phyloP scores from a whole-genome alignment of 2,888 invertebrate species.

The Zonitis immaculata region DNA sequence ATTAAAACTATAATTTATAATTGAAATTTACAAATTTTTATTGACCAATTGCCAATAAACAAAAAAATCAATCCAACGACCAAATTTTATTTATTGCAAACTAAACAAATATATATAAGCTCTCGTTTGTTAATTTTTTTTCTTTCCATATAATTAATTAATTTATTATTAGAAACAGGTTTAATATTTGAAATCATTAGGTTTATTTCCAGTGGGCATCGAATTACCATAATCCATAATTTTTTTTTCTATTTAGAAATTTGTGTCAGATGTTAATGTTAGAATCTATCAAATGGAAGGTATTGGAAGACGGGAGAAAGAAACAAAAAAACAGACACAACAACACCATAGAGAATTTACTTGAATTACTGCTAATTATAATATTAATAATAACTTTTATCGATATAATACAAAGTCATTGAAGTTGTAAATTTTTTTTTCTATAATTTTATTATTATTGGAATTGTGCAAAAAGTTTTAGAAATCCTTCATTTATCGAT shows the following conservation, averaged over 20 bases:
- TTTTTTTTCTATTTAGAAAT: constrained; percentile 12
- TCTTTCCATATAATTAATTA: neutral
- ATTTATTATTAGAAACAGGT: constrained; percentile 11
- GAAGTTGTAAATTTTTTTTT: neutral
- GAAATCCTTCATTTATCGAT: neutral
- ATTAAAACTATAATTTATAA: neutral
- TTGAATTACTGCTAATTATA: neutral
- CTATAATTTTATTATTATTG: neutral
- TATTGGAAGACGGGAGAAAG: too few relatives aligned
- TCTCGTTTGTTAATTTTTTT: neutral
- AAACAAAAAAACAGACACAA: neutral
- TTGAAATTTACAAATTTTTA: too few relatives aligned
- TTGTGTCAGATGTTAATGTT: constrained; percentile 15
- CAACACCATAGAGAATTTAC: neutral
- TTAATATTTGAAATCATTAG: constrained; percentile 15
- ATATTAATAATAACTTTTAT: neutral
- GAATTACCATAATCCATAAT: constrained; percentile 14
- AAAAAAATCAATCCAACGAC: too few relatives aligned
- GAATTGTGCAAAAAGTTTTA: neutral
- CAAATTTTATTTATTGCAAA: too few relatives aligned
- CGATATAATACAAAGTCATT: neutral
- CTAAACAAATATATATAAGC: too few relatives aligned
- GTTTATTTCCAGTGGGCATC: constrained; percentile 11
- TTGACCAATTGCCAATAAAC: too few relatives aligned
- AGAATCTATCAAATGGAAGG: too few relatives aligned